Evolutionary conservation across 2,797 vertebrate species (phyloP), one percentile per base, ranked within the genome.

Genomic region (Pseudochirops cupreus): DNA sequence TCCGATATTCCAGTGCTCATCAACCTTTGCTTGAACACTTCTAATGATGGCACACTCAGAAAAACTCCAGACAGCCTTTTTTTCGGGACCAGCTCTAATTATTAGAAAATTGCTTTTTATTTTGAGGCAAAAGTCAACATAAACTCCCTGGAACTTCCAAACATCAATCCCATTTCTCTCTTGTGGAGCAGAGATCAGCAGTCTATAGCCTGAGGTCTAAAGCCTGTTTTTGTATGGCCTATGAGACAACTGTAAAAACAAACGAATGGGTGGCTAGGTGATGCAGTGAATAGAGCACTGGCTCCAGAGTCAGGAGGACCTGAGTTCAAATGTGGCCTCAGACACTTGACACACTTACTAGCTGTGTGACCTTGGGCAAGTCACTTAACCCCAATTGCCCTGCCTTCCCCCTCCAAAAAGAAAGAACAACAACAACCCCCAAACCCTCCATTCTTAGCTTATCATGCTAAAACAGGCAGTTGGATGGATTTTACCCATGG

Each of bases 21-120:
- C 93, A 87, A 26, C 82, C 56, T 93, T 52, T 94, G 31, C 39
- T n/a, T 95, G 10, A 95, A 90, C 89, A 92, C n/a, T 92, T 92
- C 50, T 90, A 91, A 94, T 54, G 53, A 91, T 55, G 31, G 29
- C 11, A 18, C 24, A 87, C 53, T 93, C 50, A 59, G 3, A 93
- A 92, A 29, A 87, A 57, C 58, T 87, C 91, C 53, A 91, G 46
- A 55, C 53, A 93, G 53, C n/a, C 92, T 54, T 28, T 82, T 95
- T 92, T 94, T 56, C 74, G 9, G 55, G 87, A 91, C 54, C 91
- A 93, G 58, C 56, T 21, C 1, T 46, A 50, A 33, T 56, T 92
- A 62, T 62, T 92, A 92, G 39, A 52, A 92, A 95, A 50, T 46
- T 50, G 13, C 33, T 54, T 90, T 92, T 74, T 56, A 28, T 92